Evolutionary conservation across 1,140 invertebrate species (phyloP), one percentile per base, ranked within the genome.

Genomic region (Sinonovacula constricta): DNA sequence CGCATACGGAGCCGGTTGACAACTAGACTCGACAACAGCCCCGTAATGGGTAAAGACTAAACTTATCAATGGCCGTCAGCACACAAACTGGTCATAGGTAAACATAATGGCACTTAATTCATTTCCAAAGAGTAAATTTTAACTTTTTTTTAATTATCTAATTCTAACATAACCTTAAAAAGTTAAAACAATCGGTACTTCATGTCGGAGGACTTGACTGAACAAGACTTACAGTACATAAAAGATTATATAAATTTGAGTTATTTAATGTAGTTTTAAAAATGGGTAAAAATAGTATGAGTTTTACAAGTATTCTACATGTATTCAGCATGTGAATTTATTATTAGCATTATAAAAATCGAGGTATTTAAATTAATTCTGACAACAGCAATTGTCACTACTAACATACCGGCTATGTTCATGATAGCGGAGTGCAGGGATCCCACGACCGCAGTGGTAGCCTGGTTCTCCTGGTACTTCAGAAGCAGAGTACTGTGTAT

Each of bases 1-100:
- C 68, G 68, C 14, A 71, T 56, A 71, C 68, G 45, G 51, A 71
- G 60, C 31, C 54, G 18, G 68, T 71, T 56, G 10, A 45, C 60
- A 12, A 71, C 12, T 39, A 60, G 1, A 36, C 68, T 71, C 1
- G 68, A 71, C 54, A 71, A 33, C 1, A 56, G 68, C 0, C 54
- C 68, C 60, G 54, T 2, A 71, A 59, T n/a, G 26, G 4, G 18
- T 22, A n/a, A 54, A 54, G 18, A 7, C 3, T 5, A 5, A 3
- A 22, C 26, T 22, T 7, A n/a, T 22, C n/a, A 18, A 24, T 22
- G 53, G 53, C 26, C 4, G 3, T 49, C 39, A 18, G 7, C 7
- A 18, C 18, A 49, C 18, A n/a, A n/a, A n/a, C n/a, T n/a, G n/a
- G n/a, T n/a, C n/a, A n/a, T n/a, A n/a, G n/a, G n/a, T n/a, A n/a